Conservation (phyloP, 2,113 vertebrate species). For the Phodopus roborovskii region DNA sequence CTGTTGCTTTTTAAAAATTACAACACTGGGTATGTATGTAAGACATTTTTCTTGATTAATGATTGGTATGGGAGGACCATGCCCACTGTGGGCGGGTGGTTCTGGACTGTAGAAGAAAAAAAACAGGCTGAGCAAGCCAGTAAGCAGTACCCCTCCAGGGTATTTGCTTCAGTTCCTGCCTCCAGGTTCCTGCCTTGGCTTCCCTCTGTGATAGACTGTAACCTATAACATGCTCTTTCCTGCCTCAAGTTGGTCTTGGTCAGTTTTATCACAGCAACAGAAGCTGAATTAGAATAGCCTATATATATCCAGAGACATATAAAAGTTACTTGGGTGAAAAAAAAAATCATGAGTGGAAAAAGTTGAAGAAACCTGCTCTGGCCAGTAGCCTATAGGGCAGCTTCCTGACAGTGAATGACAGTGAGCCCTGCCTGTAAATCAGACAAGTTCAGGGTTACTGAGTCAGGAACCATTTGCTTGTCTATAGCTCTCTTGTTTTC, state of each 20-base stretch:
- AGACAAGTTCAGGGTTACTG: background rate
- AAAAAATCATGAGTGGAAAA: background rate
- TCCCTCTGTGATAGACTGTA: background rate
- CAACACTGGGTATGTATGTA: background rate
- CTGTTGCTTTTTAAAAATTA: too few species aligned
- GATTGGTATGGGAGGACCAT: background rate
- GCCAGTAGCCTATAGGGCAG: background rate
- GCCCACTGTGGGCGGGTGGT: background rate
- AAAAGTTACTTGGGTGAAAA: background rate
- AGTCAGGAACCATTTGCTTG: slow-evolving; percentile 20
- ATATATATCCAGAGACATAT: background rate
- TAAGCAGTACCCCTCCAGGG: background rate
- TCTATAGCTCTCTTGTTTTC: background rate
- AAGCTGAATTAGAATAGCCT: background rate
- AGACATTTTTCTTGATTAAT: background rate
- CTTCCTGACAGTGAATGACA: background rate
- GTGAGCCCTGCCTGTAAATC: background rate
- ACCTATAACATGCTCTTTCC: background rate
- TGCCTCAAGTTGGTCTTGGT: background rate
- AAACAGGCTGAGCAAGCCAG: background rate
- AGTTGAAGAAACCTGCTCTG: background rate
- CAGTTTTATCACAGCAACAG: background rate
- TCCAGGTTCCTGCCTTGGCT: background rate
- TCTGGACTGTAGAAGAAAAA: background rate
- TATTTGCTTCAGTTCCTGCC: background rate